Percentiles rank a stretch among this genome's conserved stretches.
Evolutionary conservation across 2,113 vertebrate species (phyloP).

Genomic region (Craseonycteris thonglongyai): DNA sequence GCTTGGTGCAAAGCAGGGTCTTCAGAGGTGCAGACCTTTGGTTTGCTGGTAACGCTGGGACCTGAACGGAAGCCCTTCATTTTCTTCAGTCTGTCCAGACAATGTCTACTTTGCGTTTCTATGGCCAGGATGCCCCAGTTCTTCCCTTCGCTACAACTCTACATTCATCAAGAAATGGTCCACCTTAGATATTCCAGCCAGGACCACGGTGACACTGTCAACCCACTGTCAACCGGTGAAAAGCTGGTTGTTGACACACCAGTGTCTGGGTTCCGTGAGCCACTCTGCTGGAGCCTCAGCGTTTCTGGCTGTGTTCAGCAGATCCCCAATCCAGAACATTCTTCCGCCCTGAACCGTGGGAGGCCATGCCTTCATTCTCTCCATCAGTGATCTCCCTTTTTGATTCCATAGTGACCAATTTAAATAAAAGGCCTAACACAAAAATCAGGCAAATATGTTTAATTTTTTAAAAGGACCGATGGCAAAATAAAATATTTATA

Average conservation of each 20-base stretch:
- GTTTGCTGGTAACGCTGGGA: too few relatives aligned
- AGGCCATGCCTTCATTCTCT: neutral
- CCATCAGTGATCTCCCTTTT: neutral
- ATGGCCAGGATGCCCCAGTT: neutral
- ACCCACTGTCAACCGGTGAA: rapidly evolving
- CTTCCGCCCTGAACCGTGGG: neutral
- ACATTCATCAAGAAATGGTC: neutral
- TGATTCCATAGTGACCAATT: neutral
- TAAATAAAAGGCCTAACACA: conserved; percentile 68
- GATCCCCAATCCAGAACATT: too few relatives aligned
- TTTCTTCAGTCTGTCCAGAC: neutral
- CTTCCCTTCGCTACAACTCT: neutral
- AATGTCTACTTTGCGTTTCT: neutral
- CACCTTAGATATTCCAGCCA: neutral
- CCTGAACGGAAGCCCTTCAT: neutral
- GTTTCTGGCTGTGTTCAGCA: rapidly evolving
- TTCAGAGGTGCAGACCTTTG: neutral
- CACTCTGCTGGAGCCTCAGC: too few relatives aligned
- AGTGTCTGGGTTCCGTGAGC: neutral
- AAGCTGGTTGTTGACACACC: rapidly evolving
- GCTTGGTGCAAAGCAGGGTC: rapidly evolving
- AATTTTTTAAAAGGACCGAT: conserved; percentile 95
- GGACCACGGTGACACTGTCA: rapidly evolving
- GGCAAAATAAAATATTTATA: conserved; percentile 98
- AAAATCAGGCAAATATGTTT: conserved; percentile 87